Percentiles rank a stretch among this genome's conserved stretches.
These are phyloP conservation scores for Oxyura jamaicensis DNA, from an alignment of 2,113 vertebrate species.

Conservation along the genomic window DNA sequence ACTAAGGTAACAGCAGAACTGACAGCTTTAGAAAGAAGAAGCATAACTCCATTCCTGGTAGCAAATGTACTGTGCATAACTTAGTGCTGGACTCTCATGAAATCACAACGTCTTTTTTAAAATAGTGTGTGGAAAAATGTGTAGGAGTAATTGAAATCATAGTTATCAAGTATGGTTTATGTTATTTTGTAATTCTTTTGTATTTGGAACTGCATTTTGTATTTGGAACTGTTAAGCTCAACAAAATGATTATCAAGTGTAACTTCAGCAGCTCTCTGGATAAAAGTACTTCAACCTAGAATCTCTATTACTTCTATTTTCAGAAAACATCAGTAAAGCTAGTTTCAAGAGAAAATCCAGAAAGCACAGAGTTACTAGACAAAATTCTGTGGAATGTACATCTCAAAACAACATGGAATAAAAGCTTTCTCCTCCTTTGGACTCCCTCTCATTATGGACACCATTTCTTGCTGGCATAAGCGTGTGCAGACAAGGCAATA, in stretches of 20 bases:
- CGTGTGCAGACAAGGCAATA: background rate
- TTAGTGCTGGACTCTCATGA: background rate
- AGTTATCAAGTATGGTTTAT: background rate
- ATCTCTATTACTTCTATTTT: background rate
- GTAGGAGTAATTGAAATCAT: background rate
- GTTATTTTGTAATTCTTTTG: background rate
- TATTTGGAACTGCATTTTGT: background rate
- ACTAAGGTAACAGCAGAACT: background rate
- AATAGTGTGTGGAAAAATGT: background rate
- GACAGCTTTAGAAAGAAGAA: background rate
- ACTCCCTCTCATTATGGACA: background rate
- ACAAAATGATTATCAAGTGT: background rate
- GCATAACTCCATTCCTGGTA: background rate
- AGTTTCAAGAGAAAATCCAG: background rate
- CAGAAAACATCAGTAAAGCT: background rate
- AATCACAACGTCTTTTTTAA: background rate
- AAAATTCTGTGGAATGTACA: background rate
- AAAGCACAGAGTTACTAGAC: background rate
- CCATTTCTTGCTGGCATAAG: background rate
- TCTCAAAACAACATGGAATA: background rate
- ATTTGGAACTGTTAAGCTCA: background rate
- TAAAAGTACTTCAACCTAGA: background rate
- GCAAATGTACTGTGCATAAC: background rate
- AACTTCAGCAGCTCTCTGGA: background rate
- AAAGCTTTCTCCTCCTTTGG: background rate